These are phyloP conservation scores for Eremobia ochroleuca DNA, from an alignment of 2,888 invertebrate genomes.

Conservation along the genomic window DNA sequence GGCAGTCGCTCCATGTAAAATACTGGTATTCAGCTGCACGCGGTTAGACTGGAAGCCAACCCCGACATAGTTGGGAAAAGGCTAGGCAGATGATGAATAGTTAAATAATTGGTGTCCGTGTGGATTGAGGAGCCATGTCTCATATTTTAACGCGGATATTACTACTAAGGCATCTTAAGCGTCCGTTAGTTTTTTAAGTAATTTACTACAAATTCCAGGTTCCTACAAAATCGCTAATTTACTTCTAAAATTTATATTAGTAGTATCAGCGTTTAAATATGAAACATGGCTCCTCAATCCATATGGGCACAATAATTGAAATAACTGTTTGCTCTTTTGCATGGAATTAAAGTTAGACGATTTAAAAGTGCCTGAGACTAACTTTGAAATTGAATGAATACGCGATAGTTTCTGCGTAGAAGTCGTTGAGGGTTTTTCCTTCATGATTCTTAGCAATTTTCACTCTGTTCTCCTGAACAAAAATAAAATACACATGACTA, in stretches of 20 bases:
- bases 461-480: background rate
- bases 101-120: background rate
- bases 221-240: background rate
- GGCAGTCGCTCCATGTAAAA: no score
- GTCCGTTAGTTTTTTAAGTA: background rate
- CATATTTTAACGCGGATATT: background rate
- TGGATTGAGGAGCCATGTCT: background rate
- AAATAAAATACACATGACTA: background rate
- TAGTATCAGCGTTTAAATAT: background rate
- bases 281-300: no score
- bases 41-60: no score
- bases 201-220: background rate
- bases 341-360: background rate
- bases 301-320: background rate
- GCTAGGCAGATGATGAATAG: no score
- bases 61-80: no score
- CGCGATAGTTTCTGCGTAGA: background rate
- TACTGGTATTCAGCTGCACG: no score
- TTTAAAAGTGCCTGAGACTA: background rate
- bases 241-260: background rate
- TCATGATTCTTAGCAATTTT: background rate
- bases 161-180: background rate
- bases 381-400: slow-evolving; percentile 1
- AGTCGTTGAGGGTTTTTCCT: no score
- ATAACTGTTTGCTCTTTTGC: background rate